Conservation (phyloP, 2,797 vertebrate species). For the Cryptoblepharus egeriae region DNA sequence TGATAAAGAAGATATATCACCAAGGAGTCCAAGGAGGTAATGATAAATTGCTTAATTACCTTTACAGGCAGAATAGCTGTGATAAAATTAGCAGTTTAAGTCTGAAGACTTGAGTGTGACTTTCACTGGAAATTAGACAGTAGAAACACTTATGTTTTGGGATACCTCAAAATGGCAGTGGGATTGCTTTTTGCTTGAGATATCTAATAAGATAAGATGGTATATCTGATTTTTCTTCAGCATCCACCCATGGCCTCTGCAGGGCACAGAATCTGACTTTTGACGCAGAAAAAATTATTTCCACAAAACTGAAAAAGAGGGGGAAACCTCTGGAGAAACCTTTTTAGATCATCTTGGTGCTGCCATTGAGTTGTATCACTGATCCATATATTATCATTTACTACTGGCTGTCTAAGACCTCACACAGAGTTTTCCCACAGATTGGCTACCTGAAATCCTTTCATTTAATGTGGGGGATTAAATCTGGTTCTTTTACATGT, state of each 20-base stretch:
- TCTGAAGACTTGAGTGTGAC: not conserved
- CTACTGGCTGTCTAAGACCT: too few species aligned
- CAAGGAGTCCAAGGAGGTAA: conserved; percentile 74
- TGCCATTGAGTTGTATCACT: not conserved
- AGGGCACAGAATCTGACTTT: too few species aligned
- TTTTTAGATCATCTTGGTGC: not conserved
- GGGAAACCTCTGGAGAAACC: not conserved
- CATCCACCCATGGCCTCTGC: too few species aligned
- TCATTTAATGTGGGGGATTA: too few species aligned
- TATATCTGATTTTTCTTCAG: not conserved
- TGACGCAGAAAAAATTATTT: too few species aligned
- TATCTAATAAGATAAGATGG: not conserved
- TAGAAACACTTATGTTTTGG: not conserved
- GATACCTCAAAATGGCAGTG: not conserved
- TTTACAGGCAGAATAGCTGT: not conserved
- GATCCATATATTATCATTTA: too few species aligned
- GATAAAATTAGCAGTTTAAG: not conserved
- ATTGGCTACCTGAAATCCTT: too few species aligned
- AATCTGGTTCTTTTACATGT: too few species aligned
- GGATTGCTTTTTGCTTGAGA: not conserved
- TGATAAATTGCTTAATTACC: conserved; percentile 4
- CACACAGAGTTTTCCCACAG: too few species aligned
- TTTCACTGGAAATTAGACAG: not conserved
- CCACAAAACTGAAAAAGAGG: too few species aligned
- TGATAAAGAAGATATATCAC: conserved; percentile 65